A percentile compares a stretch with the other conserved stretches of the same genome.
phyloP scores from a whole-genome alignment of 1,140 invertebrate genomes.

The Papilio aristodemus region DNA sequence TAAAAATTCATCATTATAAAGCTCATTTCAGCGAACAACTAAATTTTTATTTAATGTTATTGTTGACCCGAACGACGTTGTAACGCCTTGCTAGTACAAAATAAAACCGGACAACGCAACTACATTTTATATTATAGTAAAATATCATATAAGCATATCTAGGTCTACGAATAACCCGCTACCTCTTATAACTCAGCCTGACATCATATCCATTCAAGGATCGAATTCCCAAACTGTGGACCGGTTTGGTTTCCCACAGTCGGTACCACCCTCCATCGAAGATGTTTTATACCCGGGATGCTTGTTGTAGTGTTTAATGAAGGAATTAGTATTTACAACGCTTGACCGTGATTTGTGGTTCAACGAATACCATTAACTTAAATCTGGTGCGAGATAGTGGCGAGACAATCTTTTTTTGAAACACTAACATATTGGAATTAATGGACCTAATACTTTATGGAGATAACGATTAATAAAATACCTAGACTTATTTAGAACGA shows the following conservation, averaged over 20 bases:
- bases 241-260: slow-evolving; percentile 30
- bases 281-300: slow-evolving; percentile 25
- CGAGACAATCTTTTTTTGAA: neutral
- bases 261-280: slow-evolving; percentile 17
- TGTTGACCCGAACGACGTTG: too few species aligned
- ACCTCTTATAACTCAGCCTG: neutral
- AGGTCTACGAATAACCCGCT: too few species aligned
- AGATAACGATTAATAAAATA: slow-evolving; percentile 15
- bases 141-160: too few species aligned
- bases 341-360: slow-evolving; percentile 22
- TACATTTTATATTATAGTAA: too few species aligned
- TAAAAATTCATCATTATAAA: too few species aligned
- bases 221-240: slow-evolving; percentile 30
- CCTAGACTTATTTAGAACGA: neutral
- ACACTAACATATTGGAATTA: slow-evolving; percentile 12
- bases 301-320: slow-evolving; percentile 23
- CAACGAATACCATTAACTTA: neutral
- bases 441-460: slow-evolving; percentile 3
- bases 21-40: too few species aligned
- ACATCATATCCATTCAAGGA: slow-evolving; percentile 26
- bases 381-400: neutral
- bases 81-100: too few species aligned
- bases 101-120: too few species aligned
- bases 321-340: slow-evolving; percentile 28
- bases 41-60: too few species aligned